phyloP scores from a whole-genome alignment of 2,888 invertebrate genomes.

The Tipula lateralis region DNA sequence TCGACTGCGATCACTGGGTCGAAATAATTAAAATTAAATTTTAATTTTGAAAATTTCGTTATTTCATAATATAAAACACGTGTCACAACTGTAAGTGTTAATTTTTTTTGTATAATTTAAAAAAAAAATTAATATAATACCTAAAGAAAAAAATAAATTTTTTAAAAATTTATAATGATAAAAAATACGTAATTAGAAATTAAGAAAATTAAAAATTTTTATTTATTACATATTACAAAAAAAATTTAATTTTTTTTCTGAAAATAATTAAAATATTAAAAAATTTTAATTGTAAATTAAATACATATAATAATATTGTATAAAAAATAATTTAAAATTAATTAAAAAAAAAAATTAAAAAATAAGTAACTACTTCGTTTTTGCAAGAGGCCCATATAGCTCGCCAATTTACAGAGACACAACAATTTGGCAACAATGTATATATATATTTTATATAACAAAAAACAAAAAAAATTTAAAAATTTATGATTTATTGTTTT shows the following conservation, averaged over 20 bases:
- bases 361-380: slow-evolving; percentile 47
- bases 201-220: slow-evolving; percentile 29
- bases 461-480: slow-evolving; percentile 36
- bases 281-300: slow-evolving; percentile 30
- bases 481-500: slow-evolving; percentile 28
- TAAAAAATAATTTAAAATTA: slow-evolving; percentile 35
- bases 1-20: slow-evolving; percentile 12
- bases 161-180: slow-evolving; percentile 31
- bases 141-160: slow-evolving; percentile 30
- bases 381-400: slow-evolving; percentile 53
- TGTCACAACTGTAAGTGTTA: slow-evolving; percentile 30
- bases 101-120: neutral
- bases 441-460: slow-evolving; percentile 31
- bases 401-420: slow-evolving; percentile 44
- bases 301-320: slow-evolving; percentile 37
- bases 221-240: slow-evolving; percentile 28
- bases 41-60: neutral
- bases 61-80: neutral
- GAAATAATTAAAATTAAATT: neutral
- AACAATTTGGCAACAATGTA: slow-evolving; percentile 42
- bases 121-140: slow-evolving; percentile 31
- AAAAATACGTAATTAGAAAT: slow-evolving; percentile 30
- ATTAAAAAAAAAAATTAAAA: slow-evolving; percentile 34
- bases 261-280: slow-evolving; percentile 31
- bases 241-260: slow-evolving; percentile 33